A percentile compares a stretch with the other conserved stretches of the same genome.
phyloP scores from a whole-genome alignment of 2,888 invertebrate genomes.

The Polietes domitor region DNA sequence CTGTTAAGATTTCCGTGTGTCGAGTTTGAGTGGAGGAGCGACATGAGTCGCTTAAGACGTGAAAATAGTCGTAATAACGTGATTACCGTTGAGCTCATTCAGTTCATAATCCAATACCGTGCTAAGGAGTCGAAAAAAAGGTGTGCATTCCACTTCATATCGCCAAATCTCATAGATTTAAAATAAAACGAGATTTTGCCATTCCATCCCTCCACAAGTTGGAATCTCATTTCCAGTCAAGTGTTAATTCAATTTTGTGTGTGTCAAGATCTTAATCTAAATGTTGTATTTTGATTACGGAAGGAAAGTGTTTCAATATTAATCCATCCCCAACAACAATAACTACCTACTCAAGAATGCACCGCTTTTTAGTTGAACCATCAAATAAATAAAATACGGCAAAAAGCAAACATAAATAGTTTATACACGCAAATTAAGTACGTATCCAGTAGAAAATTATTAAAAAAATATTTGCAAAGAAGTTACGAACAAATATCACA shows the following conservation, averaged over 20 bases:
- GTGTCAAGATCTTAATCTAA: slow-evolving; percentile 21
- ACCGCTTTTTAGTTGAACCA: neutral
- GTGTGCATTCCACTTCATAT: slow-evolving; percentile 69
- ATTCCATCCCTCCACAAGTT: neutral
- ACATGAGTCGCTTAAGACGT: slow-evolving; percentile 78
- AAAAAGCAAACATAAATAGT: neutral
- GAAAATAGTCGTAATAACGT: slow-evolving; percentile 77
- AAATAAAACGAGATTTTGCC: neutral
- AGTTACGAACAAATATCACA: no score
- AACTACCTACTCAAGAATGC: neutral
- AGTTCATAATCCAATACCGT: slow-evolving; percentile 80
- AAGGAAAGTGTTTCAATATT: slow-evolving; percentile 69
- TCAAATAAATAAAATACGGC: neutral
- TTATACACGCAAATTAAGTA: neutral
- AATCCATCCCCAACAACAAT: neutral
- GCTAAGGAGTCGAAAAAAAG: slow-evolving; percentile 79
- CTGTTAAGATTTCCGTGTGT: slow-evolving; percentile 36
- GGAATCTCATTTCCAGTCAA: neutral
- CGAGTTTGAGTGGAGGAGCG: slow-evolving; percentile 46
- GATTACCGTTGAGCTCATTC: slow-evolving; percentile 80
- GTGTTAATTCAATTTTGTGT: slow-evolving; percentile 12
- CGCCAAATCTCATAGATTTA: neutral
- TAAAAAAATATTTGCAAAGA: no score
- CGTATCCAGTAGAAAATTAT: neutral
- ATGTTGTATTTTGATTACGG: slow-evolving; percentile 58